Conservation (phyloP, 2,888 invertebrate species). For the Agelastica alni region DNA sequence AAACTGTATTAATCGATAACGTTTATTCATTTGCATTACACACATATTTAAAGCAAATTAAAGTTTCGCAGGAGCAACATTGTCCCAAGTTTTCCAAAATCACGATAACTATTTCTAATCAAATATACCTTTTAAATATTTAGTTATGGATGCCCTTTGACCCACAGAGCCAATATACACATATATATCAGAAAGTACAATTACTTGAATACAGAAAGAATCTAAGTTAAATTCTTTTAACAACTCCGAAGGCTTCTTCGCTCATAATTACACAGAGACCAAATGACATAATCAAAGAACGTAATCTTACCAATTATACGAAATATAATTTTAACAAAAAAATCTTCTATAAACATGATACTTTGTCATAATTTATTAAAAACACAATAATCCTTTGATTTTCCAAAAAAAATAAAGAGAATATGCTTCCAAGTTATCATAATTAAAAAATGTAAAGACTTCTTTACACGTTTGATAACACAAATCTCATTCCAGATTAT, state of each 20-base stretch:
- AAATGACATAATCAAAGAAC: no score
- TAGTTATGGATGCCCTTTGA: conserved; percentile 52
- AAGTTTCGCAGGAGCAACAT: conserved; percentile 40
- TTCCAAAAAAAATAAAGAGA: no score
- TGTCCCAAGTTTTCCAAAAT: conserved; percentile 52
- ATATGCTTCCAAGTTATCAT: no score
- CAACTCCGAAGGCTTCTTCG: conserved; percentile 15
- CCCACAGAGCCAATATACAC: conserved; percentile 55
- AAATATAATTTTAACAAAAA: conserved; percentile 11
- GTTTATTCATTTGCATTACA: neutral
- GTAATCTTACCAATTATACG: conserved; percentile 6
- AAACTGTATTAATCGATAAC: no score
- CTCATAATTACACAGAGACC: no score
- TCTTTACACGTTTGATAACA: neutral
- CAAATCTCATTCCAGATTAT: neutral
- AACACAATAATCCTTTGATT: no score
- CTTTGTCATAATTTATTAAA: no score
- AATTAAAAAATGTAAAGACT: neutral
- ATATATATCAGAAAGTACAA: conserved; percentile 49
- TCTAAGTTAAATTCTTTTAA: conserved; percentile 21
- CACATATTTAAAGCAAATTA: neutral
- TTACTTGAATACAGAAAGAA: conserved; percentile 40
- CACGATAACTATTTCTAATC: conserved; percentile 48
- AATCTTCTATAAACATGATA: conserved; percentile 10
- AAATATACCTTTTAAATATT: conserved; percentile 37